A percentile compares a stretch with the other conserved stretches of the same genome.
phyloP scores from a whole-genome alignment of 1,140 invertebrate species.

The Planococcus citri region DNA sequence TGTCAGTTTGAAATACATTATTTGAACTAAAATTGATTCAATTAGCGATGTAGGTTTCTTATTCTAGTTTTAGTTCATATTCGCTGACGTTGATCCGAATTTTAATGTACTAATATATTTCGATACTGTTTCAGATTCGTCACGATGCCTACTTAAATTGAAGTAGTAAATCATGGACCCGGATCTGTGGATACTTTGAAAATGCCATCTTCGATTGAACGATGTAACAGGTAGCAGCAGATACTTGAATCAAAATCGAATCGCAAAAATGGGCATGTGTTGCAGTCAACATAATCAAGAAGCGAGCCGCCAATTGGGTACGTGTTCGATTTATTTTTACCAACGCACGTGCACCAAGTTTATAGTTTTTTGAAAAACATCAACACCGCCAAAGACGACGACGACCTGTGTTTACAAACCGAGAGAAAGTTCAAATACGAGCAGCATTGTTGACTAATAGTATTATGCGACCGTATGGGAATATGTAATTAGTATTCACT shows the following conservation, averaged over 20 bases:
- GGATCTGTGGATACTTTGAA: no score
- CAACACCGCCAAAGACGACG: no score
- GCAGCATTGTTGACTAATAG: neutral
- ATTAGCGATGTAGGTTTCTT: no score
- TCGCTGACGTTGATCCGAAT: no score
- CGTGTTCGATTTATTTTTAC: conserved; percentile 22
- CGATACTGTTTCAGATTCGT: no score
- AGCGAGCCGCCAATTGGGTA: conserved; percentile 28
- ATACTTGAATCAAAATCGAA: neutral
- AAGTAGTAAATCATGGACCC: neutral
- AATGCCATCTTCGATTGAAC: neutral
- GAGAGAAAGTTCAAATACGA: neutral
- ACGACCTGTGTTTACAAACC: neutral
- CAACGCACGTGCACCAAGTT: neutral
- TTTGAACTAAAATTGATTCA: no score
- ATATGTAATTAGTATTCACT: neutral
- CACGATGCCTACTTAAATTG: neutral
- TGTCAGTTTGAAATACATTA: no score
- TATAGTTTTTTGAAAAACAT: no score
- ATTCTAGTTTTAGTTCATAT: no score
- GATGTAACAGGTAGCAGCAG: conserved; percentile 13
- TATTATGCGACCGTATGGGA: neutral
- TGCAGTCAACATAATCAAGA: conserved; percentile 30
- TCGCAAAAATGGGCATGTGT: conserved; percentile 31
- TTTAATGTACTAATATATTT: no score